Conservation (phyloP, 2,888 invertebrate genomes). For the Athripsodes cinereus region DNA sequence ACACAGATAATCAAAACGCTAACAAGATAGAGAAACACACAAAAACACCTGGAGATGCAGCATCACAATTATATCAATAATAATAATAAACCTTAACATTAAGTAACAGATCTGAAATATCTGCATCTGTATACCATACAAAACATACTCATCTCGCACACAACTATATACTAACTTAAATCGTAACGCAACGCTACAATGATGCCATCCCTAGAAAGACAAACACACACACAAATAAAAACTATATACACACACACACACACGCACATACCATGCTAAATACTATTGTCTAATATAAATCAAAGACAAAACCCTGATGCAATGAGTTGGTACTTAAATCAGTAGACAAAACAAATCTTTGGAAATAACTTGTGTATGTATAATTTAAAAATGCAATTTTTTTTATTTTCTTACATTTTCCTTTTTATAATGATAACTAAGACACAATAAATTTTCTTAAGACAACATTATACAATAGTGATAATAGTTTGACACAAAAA, state of each 20-base stretch:
- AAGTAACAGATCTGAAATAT: not conserved
- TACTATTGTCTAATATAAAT: slow-evolving; percentile 8
- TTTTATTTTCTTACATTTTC: slow-evolving; percentile 20
- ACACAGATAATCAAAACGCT: not conserved
- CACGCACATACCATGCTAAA: not conserved
- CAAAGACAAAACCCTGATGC: slow-evolving; percentile 27
- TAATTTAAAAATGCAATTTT: slow-evolving; percentile 27
- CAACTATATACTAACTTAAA: slow-evolving; percentile 6
- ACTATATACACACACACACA: not conserved
- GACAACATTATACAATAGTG: slow-evolving; percentile 19
- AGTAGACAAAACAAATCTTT: slow-evolving; percentile 27
- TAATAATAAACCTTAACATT: no score
- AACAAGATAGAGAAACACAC: no score
- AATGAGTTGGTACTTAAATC: slow-evolving; percentile 26
- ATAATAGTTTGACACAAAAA: slow-evolving; percentile 29
- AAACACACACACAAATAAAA: no score
- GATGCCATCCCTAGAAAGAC: slow-evolving; percentile 17
- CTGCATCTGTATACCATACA: not conserved
- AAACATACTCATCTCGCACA: not conserved
- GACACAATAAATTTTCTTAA: slow-evolving; percentile 28
- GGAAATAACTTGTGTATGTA: slow-evolving; percentile 25
- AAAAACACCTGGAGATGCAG: no score
- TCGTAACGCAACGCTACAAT: slow-evolving; percentile 12
- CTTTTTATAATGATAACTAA: slow-evolving; percentile 26
- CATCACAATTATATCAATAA: no score